Conservation (phyloP, 2,797 vertebrate genomes). For the Spheniscus humboldti region DNA sequence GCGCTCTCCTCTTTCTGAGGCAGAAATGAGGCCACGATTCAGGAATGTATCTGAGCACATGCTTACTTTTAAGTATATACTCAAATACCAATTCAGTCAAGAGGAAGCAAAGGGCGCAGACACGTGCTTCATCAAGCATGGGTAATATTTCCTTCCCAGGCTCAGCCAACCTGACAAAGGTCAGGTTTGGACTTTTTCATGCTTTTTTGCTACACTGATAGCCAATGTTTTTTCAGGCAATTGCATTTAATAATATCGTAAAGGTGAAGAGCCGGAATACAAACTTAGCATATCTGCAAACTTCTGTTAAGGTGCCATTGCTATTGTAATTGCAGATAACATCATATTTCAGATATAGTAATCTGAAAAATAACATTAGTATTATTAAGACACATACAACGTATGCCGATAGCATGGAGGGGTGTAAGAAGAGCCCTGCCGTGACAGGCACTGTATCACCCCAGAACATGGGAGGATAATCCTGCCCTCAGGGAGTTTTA, state of each 20-base stretch:
- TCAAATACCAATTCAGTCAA: background rate
- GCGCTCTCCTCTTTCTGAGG: background rate
- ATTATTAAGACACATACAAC: background rate
- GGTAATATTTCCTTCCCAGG: background rate
- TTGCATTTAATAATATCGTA: fast-evolving
- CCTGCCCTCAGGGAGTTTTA: background rate
- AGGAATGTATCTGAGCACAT: background rate
- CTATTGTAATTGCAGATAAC: background rate
- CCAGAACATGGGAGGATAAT: background rate
- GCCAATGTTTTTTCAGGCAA: background rate
- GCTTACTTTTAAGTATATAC: background rate
- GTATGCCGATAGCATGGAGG: fast-evolving
- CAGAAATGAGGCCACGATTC: background rate
- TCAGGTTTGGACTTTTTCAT: background rate
- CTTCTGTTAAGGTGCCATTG: background rate
- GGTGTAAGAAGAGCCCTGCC: background rate
- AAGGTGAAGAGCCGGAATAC: background rate
- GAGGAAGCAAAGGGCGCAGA: background rate
- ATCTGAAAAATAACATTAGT: background rate
- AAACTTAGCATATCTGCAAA: background rate
- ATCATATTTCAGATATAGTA: background rate
- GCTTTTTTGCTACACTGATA: background rate
- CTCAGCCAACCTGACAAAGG: background rate
- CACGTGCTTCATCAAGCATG: background rate
- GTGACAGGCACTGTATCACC: background rate